Conservation (phyloP, 2,888 invertebrate genomes). For the Caenorhabditis sp. region DNA sequence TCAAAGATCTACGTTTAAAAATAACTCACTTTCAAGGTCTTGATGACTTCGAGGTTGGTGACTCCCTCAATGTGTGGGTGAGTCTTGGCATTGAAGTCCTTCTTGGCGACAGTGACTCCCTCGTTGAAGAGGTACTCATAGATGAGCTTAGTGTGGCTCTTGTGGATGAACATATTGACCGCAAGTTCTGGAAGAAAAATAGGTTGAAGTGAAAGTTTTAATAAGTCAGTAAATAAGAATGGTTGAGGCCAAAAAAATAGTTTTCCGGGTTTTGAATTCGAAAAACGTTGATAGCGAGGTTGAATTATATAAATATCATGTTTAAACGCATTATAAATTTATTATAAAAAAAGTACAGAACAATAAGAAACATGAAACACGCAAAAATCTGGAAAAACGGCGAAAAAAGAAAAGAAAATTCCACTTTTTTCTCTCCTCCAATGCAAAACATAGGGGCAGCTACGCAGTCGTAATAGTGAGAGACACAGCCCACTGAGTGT, state of each 20-base stretch:
- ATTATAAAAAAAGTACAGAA: background rate
- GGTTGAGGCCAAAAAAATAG: background rate
- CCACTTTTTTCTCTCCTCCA: background rate
- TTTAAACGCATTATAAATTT: background rate
- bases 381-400: background rate
- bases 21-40: slow-evolving; percentile 83
- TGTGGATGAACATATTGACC: slow-evolving; percentile 98
- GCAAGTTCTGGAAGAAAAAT: slow-evolving; percentile 34
- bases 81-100: slow-evolving; percentile 96
- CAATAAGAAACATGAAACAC: background rate
- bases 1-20: background rate
- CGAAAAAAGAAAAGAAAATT: slow-evolving; percentile 13
- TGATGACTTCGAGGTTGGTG: slow-evolving; percentile 97
- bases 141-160: slow-evolving; percentile 92
- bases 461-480: slow-evolving; percentile 19
- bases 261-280: background rate
- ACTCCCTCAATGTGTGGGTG: slow-evolving; percentile 93
- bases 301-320: background rate
- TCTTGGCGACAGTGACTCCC: slow-evolving; percentile 98
- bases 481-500: slow-evolving; percentile 30
- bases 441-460: slow-evolving; percentile 35
- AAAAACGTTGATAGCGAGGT: background rate
- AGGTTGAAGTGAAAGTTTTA: too few species aligned
- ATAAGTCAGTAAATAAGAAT: too few species aligned
- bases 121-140: slow-evolving; percentile 86